These are phyloP conservation scores for Falcunculus frontatus DNA, from an alignment of 2,113 vertebrate species.

Conservation along the genomic window DNA sequence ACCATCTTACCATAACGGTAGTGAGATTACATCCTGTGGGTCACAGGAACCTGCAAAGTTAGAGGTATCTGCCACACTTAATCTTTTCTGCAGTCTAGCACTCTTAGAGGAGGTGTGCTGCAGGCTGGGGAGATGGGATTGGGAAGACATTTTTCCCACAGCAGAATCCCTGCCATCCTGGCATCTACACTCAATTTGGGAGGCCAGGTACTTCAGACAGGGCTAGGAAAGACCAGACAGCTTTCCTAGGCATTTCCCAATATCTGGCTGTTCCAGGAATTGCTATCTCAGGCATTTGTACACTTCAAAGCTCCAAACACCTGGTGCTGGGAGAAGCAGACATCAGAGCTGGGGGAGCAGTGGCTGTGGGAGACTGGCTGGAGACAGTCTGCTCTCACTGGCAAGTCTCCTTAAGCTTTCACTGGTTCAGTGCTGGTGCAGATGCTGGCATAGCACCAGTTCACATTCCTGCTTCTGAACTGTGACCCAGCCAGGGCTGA, in stretches of 20 bases:
- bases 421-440: background rate
- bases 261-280: background rate
- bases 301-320: background rate
- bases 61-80: background rate
- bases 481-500: background rate
- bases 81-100: background rate
- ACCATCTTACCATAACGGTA: background rate
- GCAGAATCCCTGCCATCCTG: background rate
- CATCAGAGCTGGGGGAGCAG: background rate
- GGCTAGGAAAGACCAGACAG: background rate
- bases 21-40: background rate
- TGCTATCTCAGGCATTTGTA: background rate
- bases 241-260: background rate
- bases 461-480: constrained; percentile 2
- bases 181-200: background rate
- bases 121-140: background rate
- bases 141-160: background rate
- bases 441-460: background rate
- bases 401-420: background rate
- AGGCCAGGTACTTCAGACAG: background rate
- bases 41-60: background rate
- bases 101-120: background rate
- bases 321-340: background rate
- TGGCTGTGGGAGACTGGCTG: background rate
- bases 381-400: background rate